Base-by-base conservation (phyloP, 2,113 vertebrate genomes). In the Ptychochromis oligacanthus region DNA sequence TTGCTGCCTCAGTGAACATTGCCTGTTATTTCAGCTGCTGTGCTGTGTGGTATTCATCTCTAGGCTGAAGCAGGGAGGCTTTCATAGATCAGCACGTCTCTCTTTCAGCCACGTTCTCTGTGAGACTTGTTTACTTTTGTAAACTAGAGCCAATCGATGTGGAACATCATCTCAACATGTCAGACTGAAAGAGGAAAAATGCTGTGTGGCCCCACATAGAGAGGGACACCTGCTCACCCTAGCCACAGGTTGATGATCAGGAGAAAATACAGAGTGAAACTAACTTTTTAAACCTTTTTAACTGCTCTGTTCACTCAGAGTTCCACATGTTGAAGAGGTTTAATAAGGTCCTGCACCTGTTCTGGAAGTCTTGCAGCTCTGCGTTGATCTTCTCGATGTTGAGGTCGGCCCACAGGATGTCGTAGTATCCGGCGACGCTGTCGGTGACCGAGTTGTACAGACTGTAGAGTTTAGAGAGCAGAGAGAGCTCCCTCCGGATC, bases 311-410 rank as follows among this genome's bases (percentile, higher is more conserved):
- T n/a, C n/a, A n/a, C n/a, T n/a, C n/a, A n/a, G n/a, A n/a, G n/a
- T n/a, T n/a, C n/a, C n/a, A n/a, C n/a, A n/a, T n/a, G 36, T 36
- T 36, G 6, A 36, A 36, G 18, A 10, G 8, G 14, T 15, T 24
- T 65, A 65, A 65, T 43, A 20, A 26, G 13, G 7, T 15, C 12
- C 3, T 22, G 4, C 79, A 96, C 97, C 93, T 95, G 90, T 93
- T 97, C 92, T 97, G 96, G 91, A 97, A 97, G 87, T 97, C 96
- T 87, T 95, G 92, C 82, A 97, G 95, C 81, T 96, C 96, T 1
- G 0, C 74, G 85, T 92, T 97, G 75, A 97, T 96, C 91, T 95
- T 96, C 83, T 97, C 96, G 84, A 95, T 91, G 93, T 96, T 90
- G 57, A 97, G 89, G 52, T 96, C 95, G 15, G 79, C 94, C 97